Evolutionary conservation across 1,140 invertebrate genomes (phyloP), one percentile per base, ranked within the genome.

Genomic region (Notospermus geniculatus): DNA sequence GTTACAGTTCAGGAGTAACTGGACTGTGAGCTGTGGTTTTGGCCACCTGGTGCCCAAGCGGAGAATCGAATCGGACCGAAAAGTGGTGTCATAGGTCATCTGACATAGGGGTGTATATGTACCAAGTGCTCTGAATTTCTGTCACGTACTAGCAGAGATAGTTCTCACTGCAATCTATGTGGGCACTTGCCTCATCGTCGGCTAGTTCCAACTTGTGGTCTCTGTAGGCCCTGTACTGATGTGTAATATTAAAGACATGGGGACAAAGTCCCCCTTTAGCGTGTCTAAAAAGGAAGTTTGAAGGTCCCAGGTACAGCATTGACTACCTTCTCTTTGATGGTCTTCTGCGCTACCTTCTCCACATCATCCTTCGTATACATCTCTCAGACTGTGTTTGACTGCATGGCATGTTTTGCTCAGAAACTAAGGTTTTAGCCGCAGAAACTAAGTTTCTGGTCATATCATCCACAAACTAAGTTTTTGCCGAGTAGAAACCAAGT

Each of bases 131-230:
- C 46, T 69, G 67, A 28, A 69, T 63, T 64, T 65, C 64, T 13
- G 30, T 36, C 1, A n/a, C 41, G 55, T 66, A 59, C 39, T 63
- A 57, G 19, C 45, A 59, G 17, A 45, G 23, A 41, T 66, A 68
- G 55, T 68, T 66, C 56, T 66, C 67, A 27, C 55, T 59, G 32
- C 63, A 66, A 50, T 66, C 61, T 17, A 66, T 58, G 29, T 65
- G 64, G 11, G 62, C 4, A 7, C 57, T 52, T 19, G 25, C 28
- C 39, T 62, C 43, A 23, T 65, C 36, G 0, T 29, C 25, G 13
- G 29, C 1, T 25, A 59, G 39, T 7, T 53, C 46, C 17, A 25
- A 28, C 50, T 54, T 53, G 17, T 53, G 17, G 4, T 54, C 27
- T 25, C 46, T 53, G 17, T 36, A 59, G 1, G 28, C 28, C 32